Evolutionary conservation across 2,797 vertebrate species (phyloP).

Genomic region (Cottoperca gobio): DNA sequence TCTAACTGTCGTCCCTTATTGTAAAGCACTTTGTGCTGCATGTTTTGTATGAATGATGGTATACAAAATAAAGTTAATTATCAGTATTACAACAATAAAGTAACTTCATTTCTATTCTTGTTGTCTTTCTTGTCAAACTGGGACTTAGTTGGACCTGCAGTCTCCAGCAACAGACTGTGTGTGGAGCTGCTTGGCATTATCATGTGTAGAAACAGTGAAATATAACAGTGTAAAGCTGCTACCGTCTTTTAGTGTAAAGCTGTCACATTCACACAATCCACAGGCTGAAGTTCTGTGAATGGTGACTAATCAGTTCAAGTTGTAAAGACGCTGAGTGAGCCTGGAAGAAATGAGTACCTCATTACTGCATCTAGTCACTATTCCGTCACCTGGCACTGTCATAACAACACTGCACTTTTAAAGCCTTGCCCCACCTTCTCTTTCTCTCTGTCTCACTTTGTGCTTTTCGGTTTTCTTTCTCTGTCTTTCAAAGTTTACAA

Average conservation of each 20-base stretch:
- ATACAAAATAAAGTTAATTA: too few relatives aligned
- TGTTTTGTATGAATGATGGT: too few relatives aligned
- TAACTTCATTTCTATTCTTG: neutral
- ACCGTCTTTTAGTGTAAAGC: conserved; percentile 17
- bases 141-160: conserved; percentile 1
- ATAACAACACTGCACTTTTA: conserved; percentile 56
- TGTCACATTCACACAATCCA: conserved; percentile 39
- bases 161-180: neutral
- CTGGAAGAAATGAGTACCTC: conserved; percentile 61
- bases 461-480: conserved; percentile 45
- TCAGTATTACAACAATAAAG: too few relatives aligned
- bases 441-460: conserved; percentile 38
- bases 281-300: conserved; percentile 59
- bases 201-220: conserved; percentile 9
- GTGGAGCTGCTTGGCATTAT: neutral
- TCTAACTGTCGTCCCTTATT: too few relatives aligned
- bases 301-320: conserved; percentile 67
- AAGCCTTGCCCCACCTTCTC: conserved; percentile 45
- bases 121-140: neutral
- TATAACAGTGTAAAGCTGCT: conserved; percentile 10
- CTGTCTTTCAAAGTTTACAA: conserved; percentile 72
- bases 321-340: conserved; percentile 54
- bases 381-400: conserved; percentile 67
- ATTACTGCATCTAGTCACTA: conserved; percentile 69
- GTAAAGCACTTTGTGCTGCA: too few relatives aligned